Conservation (phyloP, 2,888 invertebrate species). For the Arctia plantaginis region DNA sequence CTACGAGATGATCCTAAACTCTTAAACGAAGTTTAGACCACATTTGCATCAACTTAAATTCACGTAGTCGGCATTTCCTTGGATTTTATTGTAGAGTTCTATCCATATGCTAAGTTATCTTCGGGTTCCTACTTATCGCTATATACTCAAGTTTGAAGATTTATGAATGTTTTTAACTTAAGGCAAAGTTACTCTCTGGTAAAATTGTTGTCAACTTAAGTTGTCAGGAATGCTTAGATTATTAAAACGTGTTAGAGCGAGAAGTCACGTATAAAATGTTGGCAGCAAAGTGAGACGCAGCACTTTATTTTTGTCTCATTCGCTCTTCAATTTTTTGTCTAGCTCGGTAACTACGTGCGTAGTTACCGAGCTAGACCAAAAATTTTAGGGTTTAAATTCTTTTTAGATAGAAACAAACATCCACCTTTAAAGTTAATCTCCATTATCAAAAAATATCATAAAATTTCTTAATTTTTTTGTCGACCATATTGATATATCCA, state of each 20-base stretch:
- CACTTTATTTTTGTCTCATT: neutral
- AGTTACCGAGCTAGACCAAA: too few relatives aligned
- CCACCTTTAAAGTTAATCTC: too few relatives aligned
- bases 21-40: slow-evolving; percentile 17
- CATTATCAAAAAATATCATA: too few relatives aligned
- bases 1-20: neutral
- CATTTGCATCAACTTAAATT: slow-evolving; percentile 33
- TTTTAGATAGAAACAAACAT: too few relatives aligned
- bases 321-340: neutral
- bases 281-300: too few relatives aligned
- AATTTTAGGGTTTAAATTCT: too few relatives aligned
- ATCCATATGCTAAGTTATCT: slow-evolving; percentile 32
- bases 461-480: too few relatives aligned
- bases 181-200: neutral
- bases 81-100: slow-evolving; percentile 31
- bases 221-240: neutral
- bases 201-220: neutral
- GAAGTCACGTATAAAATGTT: neutral
- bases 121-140: slow-evolving; percentile 24
- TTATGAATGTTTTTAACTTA: slow-evolving; percentile 5
- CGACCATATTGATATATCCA: too few relatives aligned
- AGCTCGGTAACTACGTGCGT: neutral
- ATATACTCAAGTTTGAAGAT: slow-evolving; percentile 13
- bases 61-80: slow-evolving; percentile 34
- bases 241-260: neutral